Evolutionary conservation across 2,888 invertebrate genomes (phyloP).

Genomic region (Biston stratarius): DNA sequence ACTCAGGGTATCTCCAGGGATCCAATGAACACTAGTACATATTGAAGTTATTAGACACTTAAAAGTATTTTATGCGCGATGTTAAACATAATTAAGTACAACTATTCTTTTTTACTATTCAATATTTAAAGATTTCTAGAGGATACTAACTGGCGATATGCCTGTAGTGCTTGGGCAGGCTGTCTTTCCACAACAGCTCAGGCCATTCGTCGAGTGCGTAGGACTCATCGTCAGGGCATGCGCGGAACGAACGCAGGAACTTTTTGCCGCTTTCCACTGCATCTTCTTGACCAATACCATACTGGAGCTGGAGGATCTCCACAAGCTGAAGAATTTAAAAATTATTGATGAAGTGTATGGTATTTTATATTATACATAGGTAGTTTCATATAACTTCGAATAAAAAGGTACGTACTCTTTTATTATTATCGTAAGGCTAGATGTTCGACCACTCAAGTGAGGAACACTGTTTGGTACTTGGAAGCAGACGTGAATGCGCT

Average conservation of each 20-base stretch:
- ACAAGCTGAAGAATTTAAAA: conserved; percentile 73
- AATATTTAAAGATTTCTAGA: background rate
- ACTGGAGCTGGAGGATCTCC: conserved; percentile 86
- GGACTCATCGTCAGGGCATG: conserved; percentile 92
- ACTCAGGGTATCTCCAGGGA: too few relatives aligned
- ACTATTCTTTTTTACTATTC: background rate
- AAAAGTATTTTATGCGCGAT: too few relatives aligned
- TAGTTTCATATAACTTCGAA: background rate
- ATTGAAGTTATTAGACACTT: too few relatives aligned
- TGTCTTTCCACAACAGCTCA: conserved; percentile 91
- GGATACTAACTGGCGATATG: conserved; percentile 88
- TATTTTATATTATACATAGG: background rate
- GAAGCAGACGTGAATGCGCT: too few relatives aligned
- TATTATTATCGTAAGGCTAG: too few relatives aligned
- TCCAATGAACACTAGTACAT: too few relatives aligned
- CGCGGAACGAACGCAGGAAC: conserved; percentile 92
- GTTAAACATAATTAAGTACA: too few relatives aligned
- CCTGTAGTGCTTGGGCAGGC: conserved; percentile 90
- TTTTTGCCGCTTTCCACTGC: conserved; percentile 89
- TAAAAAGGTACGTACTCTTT: too few relatives aligned
- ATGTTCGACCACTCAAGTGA: too few relatives aligned
- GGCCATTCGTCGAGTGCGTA: conserved; percentile 92
- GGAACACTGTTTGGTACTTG: too few relatives aligned
- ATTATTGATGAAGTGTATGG: background rate
- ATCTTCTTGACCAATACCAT: conserved; percentile 88